phyloP scores from a whole-genome alignment of 53 echinoderm and acorn worm species.

The Temnopleurus reevesii region DNA sequence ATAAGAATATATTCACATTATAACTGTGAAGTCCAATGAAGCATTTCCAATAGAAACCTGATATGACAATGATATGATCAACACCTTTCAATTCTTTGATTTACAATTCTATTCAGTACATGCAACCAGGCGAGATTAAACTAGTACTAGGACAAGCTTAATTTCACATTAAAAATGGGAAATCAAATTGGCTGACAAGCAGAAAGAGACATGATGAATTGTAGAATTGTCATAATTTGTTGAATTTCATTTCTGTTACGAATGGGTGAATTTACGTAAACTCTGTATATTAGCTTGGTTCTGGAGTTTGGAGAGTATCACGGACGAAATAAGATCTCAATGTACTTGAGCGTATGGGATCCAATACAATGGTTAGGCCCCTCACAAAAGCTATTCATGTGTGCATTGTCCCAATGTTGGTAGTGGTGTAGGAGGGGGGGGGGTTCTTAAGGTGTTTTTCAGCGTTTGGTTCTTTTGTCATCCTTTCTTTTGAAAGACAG shows the following conservation, averaged over 20 bases:
- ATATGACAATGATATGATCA: background rate
- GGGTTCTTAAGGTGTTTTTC: background rate
- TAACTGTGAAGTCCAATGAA: too few species aligned
- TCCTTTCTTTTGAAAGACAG: slow-evolving; percentile 24
- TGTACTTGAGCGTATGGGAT: background rate
- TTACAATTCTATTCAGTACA: background rate
- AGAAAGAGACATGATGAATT: background rate
- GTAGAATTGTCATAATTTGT: background rate
- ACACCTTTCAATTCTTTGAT: background rate
- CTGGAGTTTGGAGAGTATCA: background rate
- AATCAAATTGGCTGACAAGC: background rate
- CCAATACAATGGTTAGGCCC: slow-evolving; percentile 12
- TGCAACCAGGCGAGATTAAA: background rate
- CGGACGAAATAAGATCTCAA: background rate
- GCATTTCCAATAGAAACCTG: background rate
- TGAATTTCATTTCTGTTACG: background rate
- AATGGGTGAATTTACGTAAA: background rate
- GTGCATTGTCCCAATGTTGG: background rate
- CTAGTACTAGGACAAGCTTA: background rate
- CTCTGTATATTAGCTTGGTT: background rate
- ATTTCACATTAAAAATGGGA: background rate
- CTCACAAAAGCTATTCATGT: background rate
- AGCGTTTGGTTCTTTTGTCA: slow-evolving; percentile 24
- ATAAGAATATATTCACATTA: too few species aligned
- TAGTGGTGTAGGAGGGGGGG: background rate